A percentile compares a stretch with the other conserved stretches of the same genome.
These are phyloP conservation scores for Euspilapteryx auroguttella DNA, from an alignment of 2,888 invertebrate genomes.

Conservation along the genomic window DNA sequence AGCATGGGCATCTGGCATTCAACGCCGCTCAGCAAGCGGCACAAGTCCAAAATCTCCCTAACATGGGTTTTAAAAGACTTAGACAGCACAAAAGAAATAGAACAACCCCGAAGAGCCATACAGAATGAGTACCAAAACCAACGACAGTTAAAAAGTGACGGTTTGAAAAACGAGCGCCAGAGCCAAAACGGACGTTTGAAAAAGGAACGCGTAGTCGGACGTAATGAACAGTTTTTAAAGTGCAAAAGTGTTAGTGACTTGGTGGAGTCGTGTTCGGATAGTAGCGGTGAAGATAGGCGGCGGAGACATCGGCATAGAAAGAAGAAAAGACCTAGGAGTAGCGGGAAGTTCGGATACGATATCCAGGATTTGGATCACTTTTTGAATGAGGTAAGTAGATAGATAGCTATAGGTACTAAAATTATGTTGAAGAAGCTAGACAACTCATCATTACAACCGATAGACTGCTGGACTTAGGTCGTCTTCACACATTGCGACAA, in stretches of 20 bases:
- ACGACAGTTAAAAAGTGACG: no score
- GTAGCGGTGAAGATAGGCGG: constrained; percentile 42
- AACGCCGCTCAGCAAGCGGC: constrained; percentile 38
- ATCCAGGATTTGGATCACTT: constrained; percentile 80
- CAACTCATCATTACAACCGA: no score
- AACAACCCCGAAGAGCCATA: no score
- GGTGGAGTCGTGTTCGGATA: constrained; percentile 31
- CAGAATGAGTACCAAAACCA: constrained; percentile 7
- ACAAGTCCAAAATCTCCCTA: constrained; percentile 69
- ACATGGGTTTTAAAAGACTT: constrained; percentile 74
- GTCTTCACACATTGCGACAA: no score
- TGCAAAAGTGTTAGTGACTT: constrained; percentile 40
- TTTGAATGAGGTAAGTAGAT: constrained; percentile 67
- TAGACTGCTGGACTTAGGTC: no score
- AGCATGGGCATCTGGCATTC: constrained; percentile 58
- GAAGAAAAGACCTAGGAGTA: constrained; percentile 27
- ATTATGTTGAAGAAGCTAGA: no score
- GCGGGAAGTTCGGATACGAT: constrained; percentile 71
- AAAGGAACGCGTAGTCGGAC: constrained; percentile 33
- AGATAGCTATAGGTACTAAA: constrained; percentile 18
- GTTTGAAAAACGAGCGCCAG: neutral
- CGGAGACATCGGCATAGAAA: constrained; percentile 50
- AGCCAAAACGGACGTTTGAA: constrained; percentile 5
- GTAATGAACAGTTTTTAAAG: constrained; percentile 42
- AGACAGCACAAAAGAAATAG: constrained; percentile 30